A percentile compares a stretch with the other conserved stretches of the same genome.
These are phyloP conservation scores for Nettapus auritus DNA, from an alignment of 2,113 vertebrate species.

Conservation along the genomic window DNA sequence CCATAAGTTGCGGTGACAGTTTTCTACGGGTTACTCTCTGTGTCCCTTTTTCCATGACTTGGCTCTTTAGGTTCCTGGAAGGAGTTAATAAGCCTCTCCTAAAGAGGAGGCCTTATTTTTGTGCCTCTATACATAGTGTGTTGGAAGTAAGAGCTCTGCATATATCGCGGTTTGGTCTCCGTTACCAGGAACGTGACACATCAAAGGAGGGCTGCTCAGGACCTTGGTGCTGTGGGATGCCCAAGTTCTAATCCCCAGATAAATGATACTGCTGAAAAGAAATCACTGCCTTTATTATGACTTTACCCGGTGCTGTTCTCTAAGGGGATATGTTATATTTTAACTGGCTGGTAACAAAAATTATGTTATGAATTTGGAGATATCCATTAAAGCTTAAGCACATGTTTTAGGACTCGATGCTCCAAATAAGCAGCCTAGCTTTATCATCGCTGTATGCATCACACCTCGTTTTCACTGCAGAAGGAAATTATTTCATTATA, in stretches of 20 bases:
- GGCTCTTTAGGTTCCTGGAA: not conserved
- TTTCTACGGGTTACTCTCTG: rapidly evolving
- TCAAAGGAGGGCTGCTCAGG: not conserved
- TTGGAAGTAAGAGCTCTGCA: not conserved
- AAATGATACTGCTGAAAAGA: slow-evolving; percentile 7
- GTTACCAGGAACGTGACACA: not conserved
- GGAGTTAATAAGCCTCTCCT: not conserved
- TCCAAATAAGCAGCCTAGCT: not conserved
- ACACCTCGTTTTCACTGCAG: not conserved
- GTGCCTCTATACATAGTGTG: rapidly evolving
- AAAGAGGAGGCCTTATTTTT: not conserved
- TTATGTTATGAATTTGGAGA: not conserved
- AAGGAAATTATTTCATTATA: not conserved
- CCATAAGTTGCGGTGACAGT: not conserved
- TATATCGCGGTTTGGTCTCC: not conserved
- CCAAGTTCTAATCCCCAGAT: not conserved
- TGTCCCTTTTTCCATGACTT: not conserved
- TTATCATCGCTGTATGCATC: not conserved
- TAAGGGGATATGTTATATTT: not conserved
- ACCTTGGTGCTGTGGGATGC: not conserved
- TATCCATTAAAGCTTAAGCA: slow-evolving; percentile 11
- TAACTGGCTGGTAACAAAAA: not conserved
- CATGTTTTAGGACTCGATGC: not conserved
- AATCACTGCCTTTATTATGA: not conserved
- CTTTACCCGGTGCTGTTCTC: not conserved